Evolutionary conservation across 2,113 vertebrate genomes (phyloP), one percentile per base, ranked within the genome.

Genomic region (Apodemus speciosus): DNA sequence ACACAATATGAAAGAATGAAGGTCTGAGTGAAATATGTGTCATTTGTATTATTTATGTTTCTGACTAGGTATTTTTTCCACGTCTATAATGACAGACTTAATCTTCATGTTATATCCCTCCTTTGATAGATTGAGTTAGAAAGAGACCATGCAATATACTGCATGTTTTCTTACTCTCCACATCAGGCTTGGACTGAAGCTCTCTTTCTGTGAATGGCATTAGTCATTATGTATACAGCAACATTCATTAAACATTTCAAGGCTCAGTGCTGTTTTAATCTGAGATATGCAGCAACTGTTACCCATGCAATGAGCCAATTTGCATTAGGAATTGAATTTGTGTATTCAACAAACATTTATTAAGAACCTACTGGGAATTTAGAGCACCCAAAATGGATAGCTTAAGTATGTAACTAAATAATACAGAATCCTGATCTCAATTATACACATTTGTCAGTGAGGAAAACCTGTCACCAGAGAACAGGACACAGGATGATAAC

Each of bases 321-420:
- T 88, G 15, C 14, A 53, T 64, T 66, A 84, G 87, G 2, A 68
- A 95, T 56, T 69, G 27, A 75, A 88, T 81, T 92, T 53, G 27
- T 5, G 53, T 85, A 90, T 9, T 91, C 9, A 56, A 85, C 30
- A 93, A 94, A 88, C 27, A 94, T 85, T 88, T 91, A 92, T 6
- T 88, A 73, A 91, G 38, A 83, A 43, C 0, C 15, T 72, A 62
- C 15, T 76, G 69, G 56, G 35, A 25, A 84, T 85, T 62, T 92
- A 21, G 35, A 60, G 58, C 60, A 16, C 1, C 5, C 88, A 30
- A 20, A 4, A 16, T 86, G 35, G 18, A 20, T 90, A 30, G 4
- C 89, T 13, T 35, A 9, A 89, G 89, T 68, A 27, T 58, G 80
- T 46, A 90, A 40, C 62, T 83, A 66, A 92, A 79, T 85, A 85